Evolutionary conservation across 2,797 vertebrate species (phyloP).

Genomic region (Cossypha dichroa): DNA sequence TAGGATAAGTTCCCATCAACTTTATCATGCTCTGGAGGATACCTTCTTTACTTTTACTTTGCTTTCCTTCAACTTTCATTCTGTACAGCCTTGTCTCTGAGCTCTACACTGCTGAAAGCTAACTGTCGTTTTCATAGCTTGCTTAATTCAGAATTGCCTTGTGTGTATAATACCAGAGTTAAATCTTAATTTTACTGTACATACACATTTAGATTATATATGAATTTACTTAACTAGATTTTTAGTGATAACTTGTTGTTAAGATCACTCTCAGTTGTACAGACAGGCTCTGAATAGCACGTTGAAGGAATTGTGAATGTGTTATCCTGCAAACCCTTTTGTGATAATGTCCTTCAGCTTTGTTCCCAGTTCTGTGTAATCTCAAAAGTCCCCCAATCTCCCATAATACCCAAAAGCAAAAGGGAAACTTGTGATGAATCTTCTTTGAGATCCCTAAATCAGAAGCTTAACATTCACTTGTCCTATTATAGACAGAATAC

Average conservation of each 20-base stretch:
- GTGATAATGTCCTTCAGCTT: background rate
- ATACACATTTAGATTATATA: background rate
- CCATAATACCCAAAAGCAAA: background rate
- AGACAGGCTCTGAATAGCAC: rapidly evolving
- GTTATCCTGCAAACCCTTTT: background rate
- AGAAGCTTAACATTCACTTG: background rate
- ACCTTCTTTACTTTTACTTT: background rate
- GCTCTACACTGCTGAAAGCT: background rate
- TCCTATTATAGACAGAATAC: background rate
- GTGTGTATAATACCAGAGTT: background rate
- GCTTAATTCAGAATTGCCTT: background rate
- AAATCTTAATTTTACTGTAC: background rate
- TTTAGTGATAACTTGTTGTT: background rate
- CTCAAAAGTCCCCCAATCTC: background rate
- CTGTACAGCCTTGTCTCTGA: background rate
- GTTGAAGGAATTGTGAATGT: background rate
- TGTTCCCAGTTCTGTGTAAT: background rate
- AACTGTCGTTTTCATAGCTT: background rate
- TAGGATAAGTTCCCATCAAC: background rate
- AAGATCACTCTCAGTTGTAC: background rate
- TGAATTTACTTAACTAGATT: background rate
- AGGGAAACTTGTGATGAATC: background rate
- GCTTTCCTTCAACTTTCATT: background rate
- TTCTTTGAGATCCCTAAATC: background rate
- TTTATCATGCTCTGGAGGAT: background rate